These are phyloP conservation scores for Pangasianodon gigas DNA, from an alignment of 2,113 vertebrate genomes.

Conservation along the genomic window DNA sequence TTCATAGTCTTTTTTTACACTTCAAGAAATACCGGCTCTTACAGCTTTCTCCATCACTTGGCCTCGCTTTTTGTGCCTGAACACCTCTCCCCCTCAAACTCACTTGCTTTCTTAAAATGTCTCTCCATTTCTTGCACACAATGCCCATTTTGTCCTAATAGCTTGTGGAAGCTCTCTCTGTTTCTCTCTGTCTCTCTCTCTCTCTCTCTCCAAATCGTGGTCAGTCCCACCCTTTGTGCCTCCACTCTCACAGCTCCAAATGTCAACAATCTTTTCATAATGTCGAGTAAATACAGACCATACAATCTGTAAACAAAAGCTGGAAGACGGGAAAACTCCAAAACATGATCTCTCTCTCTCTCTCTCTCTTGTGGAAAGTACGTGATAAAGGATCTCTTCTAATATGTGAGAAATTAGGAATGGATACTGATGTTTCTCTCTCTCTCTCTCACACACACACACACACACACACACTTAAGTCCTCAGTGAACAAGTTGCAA, in stretches of 20 bases:
- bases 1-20: neutral
- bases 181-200: slow-evolving; percentile 24
- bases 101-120: slow-evolving; percentile 23
- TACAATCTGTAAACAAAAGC: slow-evolving; percentile 33
- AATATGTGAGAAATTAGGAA: neutral
- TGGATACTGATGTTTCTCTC: neutral
- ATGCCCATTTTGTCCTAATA: slow-evolving; percentile 27
- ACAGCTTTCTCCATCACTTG: neutral
- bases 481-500: neutral
- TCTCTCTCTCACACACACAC: slow-evolving; percentile 24
- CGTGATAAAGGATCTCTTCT: neutral
- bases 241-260: slow-evolving; percentile 37
- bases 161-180: slow-evolving; percentile 13
- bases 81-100: slow-evolving; percentile 24
- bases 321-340: slow-evolving; percentile 21
- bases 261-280: slow-evolving; percentile 45
- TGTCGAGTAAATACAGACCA: slow-evolving; percentile 39
- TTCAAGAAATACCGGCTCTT: neutral
- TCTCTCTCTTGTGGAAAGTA: neutral
- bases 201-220: slow-evolving; percentile 27
- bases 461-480: slow-evolving; percentile 20
- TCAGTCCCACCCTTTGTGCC: slow-evolving; percentile 51
- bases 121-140: slow-evolving; percentile 12
- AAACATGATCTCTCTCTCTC: slow-evolving; percentile 9
- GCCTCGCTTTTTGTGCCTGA: neutral